Base-by-base conservation (phyloP, 2,113 vertebrate species). In the Urocitellus parryii region DNA sequence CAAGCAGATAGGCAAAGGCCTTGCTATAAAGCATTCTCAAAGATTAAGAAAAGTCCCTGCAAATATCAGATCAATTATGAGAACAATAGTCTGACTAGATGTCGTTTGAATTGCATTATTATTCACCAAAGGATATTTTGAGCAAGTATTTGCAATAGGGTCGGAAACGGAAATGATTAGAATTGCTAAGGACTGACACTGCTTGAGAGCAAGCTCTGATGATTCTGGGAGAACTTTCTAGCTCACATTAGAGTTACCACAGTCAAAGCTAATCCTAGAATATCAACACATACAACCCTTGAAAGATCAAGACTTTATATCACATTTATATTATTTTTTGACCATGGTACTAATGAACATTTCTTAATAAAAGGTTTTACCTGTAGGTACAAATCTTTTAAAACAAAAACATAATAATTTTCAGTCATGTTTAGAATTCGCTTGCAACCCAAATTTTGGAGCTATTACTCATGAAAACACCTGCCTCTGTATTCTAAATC, bases 51-150 rank as follows among this genome's bases (percentile, higher is more conserved):
- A 96, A 93, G 88, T 22, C 32, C 58, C 78, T 88, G 42, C 74
- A 97, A 97, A 94, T 85, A 96, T 95, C 96, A 97, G 96, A 97
- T 94, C 67, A 97, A 97, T 97, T 97, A 95, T 39, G 76, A 94
- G 56, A 53, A 97, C 79, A 97, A 95, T 3, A 88, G 4, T 65
- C 89, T 92, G 90, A 97, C 97, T 65, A 61, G 85, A 91, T 87
- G 88, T 61, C 67, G 84, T 87, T 91, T 88, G 81, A 95, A 79
- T 95, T 92, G 34, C 22, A 88, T 95, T 67, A 37, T 34, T 78
- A 42, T 68, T 96, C 73, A 79, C 76, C 37, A 82, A 91, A 88
- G 81, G 53, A 77, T 83, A 94, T 95, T 97, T 80, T 32, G 16
- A 65, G 32, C 51, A 93, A 80, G 25, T 48, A 56, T 96, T 88